Base-by-base conservation (phyloP, 2,888 invertebrate genomes). In the Hemithea aestivaria region DNA sequence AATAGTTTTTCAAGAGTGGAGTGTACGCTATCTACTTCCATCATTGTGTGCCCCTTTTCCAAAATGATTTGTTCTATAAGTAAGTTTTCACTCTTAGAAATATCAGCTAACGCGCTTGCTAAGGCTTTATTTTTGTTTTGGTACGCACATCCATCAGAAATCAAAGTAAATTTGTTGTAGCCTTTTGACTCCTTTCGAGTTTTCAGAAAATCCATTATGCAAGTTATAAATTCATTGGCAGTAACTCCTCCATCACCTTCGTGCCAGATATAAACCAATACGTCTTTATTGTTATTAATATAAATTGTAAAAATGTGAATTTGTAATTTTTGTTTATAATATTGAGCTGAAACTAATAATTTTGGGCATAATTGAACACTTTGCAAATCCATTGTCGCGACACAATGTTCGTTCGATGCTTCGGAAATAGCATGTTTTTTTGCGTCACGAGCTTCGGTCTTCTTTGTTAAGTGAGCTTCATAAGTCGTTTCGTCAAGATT, bases 311-410 rank as follows among this genome's bases (percentile, higher is more conserved):
- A 44, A 23, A 40, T 44, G 27, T 44, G 35, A 11, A 38, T 42
- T 27, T 45, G 41, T 40, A 41, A 35, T 7, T 49, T 49, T n/a
- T 31, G 35, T 35, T 49, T 45, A 33, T 49, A 49, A 32, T 49
- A 49, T 16, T 40, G 9, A 16, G 45, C 21, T 10, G 40, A 35
- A 8, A 40, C 42, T 24, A 51, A 35, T 7, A 51, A 10, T 9
- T 48, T 48, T 8, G 51, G 51, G 9, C 45, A 40, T 10, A 51
- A 27, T 21, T 44, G 30, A 16, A 51, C 51, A 38, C 45, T 51
- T 20, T 48, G 45, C 6, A 46, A 48, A 23, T 51, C 48, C 0
- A 51, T 38, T 16, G 45, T 45, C 16, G 46, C 42, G 8, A 45
- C 45, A 7, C 31, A 23, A 10, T 40, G 37, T 24, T 47, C 25